Conservation (phyloP, 1,140 invertebrate genomes). For the Psilanteris sp. region DNA sequence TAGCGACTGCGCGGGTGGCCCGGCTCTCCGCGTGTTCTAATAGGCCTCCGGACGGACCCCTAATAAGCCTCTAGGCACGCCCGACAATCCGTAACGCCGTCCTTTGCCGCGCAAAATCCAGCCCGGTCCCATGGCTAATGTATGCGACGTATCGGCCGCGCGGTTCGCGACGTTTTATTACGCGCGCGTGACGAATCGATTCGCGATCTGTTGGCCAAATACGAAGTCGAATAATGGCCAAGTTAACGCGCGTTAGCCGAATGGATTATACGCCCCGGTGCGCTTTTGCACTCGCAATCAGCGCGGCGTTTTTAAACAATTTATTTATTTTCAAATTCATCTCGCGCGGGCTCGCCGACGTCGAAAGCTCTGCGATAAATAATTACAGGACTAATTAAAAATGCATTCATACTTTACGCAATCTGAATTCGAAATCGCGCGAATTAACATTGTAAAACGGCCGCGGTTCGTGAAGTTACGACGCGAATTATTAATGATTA, state of each 20-base stretch:
- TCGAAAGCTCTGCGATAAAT: too few relatives aligned
- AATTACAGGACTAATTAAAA: too few relatives aligned
- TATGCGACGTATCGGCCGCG: slow-evolving; percentile 32
- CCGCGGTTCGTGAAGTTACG: too few relatives aligned
- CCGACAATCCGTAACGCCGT: slow-evolving; percentile 7
- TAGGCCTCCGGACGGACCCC: slow-evolving; percentile 33
- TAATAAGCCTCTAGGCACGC: slow-evolving; percentile 51
- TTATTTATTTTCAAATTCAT: too few relatives aligned
- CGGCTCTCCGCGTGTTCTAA: slow-evolving; percentile 49
- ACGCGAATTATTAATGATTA: too few relatives aligned
- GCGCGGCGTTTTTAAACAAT: too few relatives aligned
- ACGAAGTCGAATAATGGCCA: neutral
- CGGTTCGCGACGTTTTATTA: slow-evolving; percentile 45
- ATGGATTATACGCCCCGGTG: too few relatives aligned
- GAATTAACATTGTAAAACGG: too few relatives aligned
- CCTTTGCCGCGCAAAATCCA: slow-evolving; percentile 1
- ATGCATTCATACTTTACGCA: too few relatives aligned
- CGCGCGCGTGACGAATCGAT: slow-evolving; percentile 23
- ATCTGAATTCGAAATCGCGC: too few relatives aligned
- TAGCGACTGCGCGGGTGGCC: slow-evolving; percentile 57
- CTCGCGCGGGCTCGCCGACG: too few relatives aligned
- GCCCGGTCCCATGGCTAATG: slow-evolving; percentile 16
- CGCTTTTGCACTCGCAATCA: too few relatives aligned
- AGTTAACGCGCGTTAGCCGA: neutral
- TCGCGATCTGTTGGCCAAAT: slow-evolving; percentile 1